Percentiles rank a stretch among this genome's conserved stretches.
Evolutionary conservation across 2,888 invertebrate species (phyloP).

Genomic region (Sinotaia quadrata): DNA sequence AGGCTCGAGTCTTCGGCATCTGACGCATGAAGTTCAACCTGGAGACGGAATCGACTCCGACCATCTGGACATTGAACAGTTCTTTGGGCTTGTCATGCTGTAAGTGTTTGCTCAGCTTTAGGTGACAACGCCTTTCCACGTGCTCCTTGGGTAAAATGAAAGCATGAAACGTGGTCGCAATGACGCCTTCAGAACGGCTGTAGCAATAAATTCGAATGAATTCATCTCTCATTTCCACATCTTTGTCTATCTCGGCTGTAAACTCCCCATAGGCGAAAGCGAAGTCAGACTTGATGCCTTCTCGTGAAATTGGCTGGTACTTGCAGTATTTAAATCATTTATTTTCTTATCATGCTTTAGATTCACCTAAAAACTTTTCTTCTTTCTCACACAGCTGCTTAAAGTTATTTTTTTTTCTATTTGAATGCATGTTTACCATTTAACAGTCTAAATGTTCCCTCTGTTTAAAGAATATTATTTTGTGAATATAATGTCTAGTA

Average conservation of each 20-base stretch:
- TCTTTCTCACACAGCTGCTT: too few relatives aligned
- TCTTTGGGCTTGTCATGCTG: constrained; percentile 44
- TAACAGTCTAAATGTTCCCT: too few relatives aligned
- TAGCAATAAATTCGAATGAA: constrained; percentile 64
- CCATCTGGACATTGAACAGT: constrained; percentile 80
- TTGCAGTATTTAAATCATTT: constrained; percentile 62
- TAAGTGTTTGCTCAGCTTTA: constrained; percentile 35
- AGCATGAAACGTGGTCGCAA: constrained; percentile 65
- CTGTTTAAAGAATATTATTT: too few relatives aligned
- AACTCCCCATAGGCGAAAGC: constrained; percentile 41
- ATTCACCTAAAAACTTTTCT: too few relatives aligned
- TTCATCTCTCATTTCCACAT: constrained; percentile 51
- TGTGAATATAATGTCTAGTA: too few relatives aligned
- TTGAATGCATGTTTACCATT: too few relatives aligned
- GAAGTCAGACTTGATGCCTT: constrained; percentile 39
- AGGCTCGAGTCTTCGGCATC: constrained; percentile 80
- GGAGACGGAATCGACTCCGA: constrained; percentile 90
- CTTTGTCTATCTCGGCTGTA: constrained; percentile 37
- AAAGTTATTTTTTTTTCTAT: too few relatives aligned
- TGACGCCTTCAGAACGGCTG: constrained; percentile 45
- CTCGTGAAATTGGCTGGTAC: constrained; percentile 56
- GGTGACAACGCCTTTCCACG: constrained; percentile 36
- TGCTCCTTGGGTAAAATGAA: constrained; percentile 52
- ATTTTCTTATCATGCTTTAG: too few relatives aligned
- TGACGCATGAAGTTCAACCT: constrained; percentile 87